Conservation (phyloP, 2,888 invertebrate genomes). For the Opisthograptis luteolata region DNA sequence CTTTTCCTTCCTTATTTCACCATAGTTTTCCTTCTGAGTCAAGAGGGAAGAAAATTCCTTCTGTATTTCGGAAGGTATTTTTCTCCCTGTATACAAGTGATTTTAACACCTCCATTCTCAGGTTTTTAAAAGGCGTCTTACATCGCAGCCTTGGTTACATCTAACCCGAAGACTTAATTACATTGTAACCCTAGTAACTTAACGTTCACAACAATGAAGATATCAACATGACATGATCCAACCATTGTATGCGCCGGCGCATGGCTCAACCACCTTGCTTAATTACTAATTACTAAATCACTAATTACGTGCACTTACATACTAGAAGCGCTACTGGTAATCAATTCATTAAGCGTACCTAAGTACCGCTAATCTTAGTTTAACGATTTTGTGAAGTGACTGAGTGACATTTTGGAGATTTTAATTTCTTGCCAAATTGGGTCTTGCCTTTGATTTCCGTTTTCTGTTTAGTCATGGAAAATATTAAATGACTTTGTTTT, state of each 20-base stretch:
- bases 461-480: no score
- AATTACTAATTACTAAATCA: background rate
- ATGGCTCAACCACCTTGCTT: background rate
- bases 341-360: background rate
- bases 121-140: no score
- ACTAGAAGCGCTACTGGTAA: no score
- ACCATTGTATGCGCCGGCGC: background rate
- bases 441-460: no score
- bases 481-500: no score
- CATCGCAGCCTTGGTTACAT: background rate
- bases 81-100: no score
- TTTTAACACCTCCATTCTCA: no score
- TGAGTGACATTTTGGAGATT: background rate
- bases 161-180: background rate
- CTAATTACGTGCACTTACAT: constrained; percentile 1
- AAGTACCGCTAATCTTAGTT: background rate
- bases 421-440: no score
- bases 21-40: no score
- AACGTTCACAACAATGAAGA: background rate
- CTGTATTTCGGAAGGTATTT: no score
- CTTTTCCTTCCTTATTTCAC: no score
- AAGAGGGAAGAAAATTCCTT: no score
- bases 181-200: background rate
- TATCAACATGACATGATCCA: background rate
- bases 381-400: background rate